Evolutionary conservation across 2,113 vertebrate genomes (phyloP), one percentile per base, ranked within the genome.

Genomic region (Agelaius tricolor): DNA sequence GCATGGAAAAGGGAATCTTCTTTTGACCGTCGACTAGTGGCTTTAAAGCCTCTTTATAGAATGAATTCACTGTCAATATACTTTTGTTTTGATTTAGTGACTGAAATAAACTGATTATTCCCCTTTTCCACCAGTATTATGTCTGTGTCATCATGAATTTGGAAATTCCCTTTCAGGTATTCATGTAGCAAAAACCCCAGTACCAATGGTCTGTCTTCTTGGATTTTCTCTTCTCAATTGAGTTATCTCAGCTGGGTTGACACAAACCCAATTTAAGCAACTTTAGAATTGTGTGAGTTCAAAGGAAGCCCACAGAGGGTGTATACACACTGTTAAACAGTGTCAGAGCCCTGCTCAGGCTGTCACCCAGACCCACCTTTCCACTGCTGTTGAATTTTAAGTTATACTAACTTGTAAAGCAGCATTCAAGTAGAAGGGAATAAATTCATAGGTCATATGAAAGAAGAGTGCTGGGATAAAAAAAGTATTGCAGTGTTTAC

Each of bases 51-150:
- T 72, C 77, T 95, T 94, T 94, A 79, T 44, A 52, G 35, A 41
- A 27, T 77, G 82, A 85, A 93, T 93, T 94, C 76, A 66, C 95
- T 86, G 92, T 90, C 94, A 94, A 74, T 84, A 94, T 81, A 95
- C 63, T 95, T 96, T 86, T 96, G 79, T 93, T 94, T 96, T 95
- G 95, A 94, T 63, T 88, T 94, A 92, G 88, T 94, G 85, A 86
- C 85, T 92, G 95, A 96, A 96, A 90, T 94, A 96, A 97, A 94
- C 75, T 94, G 88, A 95, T 96, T 95, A 95, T 93, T 94, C 87
- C 84, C 73, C 89, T 82, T 94, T 91, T 95, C 95, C 71, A 94
- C 62, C 71, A 89, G 87, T 91, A 93, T 91, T 96, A 94, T 95
- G 94, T 94, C 87, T 91, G 62, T 96, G 91, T 96, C 94, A 91